Evolutionary conservation across 2,888 invertebrate species (phyloP).

Genomic region (Mesoligia furuncula): DNA sequence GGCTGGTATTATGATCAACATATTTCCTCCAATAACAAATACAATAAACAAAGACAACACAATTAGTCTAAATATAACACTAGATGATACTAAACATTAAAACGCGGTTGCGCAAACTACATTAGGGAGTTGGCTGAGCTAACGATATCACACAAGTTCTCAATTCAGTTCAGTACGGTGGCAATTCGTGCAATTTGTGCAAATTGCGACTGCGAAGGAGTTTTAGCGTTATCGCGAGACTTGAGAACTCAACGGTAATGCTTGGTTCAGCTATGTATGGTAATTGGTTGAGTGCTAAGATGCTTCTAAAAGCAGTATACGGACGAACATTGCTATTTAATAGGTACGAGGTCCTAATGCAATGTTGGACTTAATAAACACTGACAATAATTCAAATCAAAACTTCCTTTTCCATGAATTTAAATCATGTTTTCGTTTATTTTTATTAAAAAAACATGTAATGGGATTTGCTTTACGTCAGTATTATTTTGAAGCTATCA

Average conservation of each 20-base stretch:
- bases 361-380: neutral
- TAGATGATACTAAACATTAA: constrained; percentile 56
- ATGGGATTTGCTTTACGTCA: no score
- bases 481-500: no score
- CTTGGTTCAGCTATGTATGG: constrained; percentile 60
- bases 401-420: no score
- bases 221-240: constrained; percentile 73
- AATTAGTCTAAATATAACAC: constrained; percentile 28
- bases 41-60: constrained; percentile 3
- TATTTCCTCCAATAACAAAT: neutral
- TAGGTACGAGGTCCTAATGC: constrained; percentile 3
- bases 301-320: constrained; percentile 37
- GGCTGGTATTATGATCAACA: neutral
- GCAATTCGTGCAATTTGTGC: constrained; percentile 84
- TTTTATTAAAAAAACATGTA: no score
- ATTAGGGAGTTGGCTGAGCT: constrained; percentile 69
- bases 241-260: constrained; percentile 58
- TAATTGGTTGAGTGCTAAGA: constrained; percentile 68
- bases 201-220: constrained; percentile 79
- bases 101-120: constrained; percentile 63
- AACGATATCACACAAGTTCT: constrained; percentile 79
- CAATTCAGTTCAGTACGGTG: constrained; percentile 75
- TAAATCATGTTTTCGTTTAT: no score
- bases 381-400: no score
- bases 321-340: constrained; percentile 21